Conservation (phyloP, 2,797 vertebrate genomes). For the Falco naumanni region DNA sequence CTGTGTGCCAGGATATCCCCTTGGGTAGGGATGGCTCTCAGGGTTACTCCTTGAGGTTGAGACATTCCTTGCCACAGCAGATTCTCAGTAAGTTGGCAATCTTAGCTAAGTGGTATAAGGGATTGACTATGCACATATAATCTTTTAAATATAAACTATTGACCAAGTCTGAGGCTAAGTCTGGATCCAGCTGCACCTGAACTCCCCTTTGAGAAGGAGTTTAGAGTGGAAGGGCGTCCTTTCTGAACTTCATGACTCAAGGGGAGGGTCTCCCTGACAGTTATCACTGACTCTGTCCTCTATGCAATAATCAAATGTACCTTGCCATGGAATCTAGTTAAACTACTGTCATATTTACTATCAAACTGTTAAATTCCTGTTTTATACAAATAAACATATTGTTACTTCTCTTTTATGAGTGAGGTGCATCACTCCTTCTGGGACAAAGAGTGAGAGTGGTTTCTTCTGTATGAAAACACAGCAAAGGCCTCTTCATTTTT, state of each 20-base stretch:
- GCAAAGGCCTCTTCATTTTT: background rate
- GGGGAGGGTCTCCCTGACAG: background rate
- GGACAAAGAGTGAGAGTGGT: background rate
- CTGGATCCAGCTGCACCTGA: background rate
- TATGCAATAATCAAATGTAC: background rate
- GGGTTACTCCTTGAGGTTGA: too few species aligned
- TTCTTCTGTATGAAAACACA: background rate
- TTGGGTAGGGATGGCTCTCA: too few species aligned
- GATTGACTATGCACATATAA: background rate
- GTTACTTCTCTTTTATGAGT: background rate
- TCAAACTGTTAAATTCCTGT: background rate
- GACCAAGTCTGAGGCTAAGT: too few species aligned
- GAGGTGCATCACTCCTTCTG: background rate
- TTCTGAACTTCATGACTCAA: background rate
- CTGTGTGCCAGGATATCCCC: too few species aligned
- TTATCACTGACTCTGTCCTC: background rate
- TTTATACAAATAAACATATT: background rate
- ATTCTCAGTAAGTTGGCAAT: background rate
- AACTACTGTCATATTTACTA: too few species aligned
- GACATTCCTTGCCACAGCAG: background rate
- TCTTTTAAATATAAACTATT: too few species aligned
- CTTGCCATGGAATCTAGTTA: too few species aligned
- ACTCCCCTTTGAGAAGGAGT: background rate
- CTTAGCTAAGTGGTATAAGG: background rate
- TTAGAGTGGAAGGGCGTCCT: background rate